Evolutionary conservation across 2,797 vertebrate species (phyloP).

Genomic region (Halcyon chelicuti): DNA sequence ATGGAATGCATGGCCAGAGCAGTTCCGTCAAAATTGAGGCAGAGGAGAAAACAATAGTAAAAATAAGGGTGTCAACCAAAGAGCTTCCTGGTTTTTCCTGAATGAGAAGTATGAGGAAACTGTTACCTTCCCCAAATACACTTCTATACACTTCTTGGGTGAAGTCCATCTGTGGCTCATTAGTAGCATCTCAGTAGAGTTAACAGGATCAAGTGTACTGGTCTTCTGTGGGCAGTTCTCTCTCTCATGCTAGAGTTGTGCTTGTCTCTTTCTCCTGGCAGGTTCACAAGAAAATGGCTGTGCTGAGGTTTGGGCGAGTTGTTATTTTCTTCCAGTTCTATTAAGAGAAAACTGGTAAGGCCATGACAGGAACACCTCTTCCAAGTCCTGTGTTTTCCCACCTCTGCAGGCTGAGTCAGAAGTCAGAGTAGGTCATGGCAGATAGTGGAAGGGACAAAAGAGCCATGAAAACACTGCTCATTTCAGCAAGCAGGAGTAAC

Average conservation of each 20-base stretch:
- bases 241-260: neutral
- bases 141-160: constrained; percentile 21
- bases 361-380: neutral
- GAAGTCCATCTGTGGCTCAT: constrained; percentile 23
- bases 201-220: constrained; percentile 24
- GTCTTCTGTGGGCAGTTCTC: neutral
- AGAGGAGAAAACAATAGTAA: constrained; percentile 55
- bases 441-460: neutral
- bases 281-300: neutral
- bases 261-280: neutral
- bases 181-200: neutral
- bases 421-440: constrained; percentile 1
- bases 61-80: constrained; percentile 55
- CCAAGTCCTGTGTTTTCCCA: constrained; percentile 3
- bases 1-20: constrained; percentile 54
- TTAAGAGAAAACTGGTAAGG: constrained; percentile 28
- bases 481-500: neutral
- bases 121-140: constrained; percentile 6
- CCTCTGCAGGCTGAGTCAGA: constrained; percentile 25
- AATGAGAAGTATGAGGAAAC: constrained; percentile 67
- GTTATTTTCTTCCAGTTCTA: neutral
- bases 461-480: neutral
- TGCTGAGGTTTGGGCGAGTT: neutral
- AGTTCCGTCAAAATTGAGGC: constrained; percentile 33
- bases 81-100: constrained; percentile 58